Conservation (phyloP, 2,797 vertebrate genomes). For the Spizella passerina region DNA sequence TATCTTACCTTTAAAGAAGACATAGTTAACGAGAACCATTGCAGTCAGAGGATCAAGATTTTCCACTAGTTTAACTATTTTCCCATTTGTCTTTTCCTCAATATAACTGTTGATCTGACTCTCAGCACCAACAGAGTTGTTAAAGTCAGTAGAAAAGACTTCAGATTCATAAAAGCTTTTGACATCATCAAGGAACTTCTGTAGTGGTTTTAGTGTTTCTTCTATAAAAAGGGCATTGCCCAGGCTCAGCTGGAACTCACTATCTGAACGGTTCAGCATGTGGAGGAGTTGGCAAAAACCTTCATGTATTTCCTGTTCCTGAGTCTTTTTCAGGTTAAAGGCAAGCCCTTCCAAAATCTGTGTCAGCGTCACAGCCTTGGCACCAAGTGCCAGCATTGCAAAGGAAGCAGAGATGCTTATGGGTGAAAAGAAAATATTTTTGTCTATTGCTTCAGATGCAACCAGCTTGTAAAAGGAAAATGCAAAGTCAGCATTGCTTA, state of each 20-base stretch:
- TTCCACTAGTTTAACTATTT: conserved; percentile 80
- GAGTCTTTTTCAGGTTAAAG: conserved; percentile 71
- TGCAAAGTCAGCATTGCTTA: conserved; percentile 70
- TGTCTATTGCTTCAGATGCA: not conserved
- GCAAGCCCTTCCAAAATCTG: conserved; percentile 83
- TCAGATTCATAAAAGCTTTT: conserved; percentile 70
- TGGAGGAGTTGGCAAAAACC: conserved; percentile 75
- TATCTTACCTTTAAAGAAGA: conserved; percentile 85
- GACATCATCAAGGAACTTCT: conserved; percentile 71
- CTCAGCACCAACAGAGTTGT: conserved; percentile 59
- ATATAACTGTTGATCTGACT: conserved; percentile 81
- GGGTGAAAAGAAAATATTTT: conserved; percentile 87
- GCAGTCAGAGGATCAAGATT: conserved; percentile 67
- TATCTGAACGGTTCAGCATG: conserved; percentile 12
- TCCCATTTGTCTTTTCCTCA: conserved; percentile 78
- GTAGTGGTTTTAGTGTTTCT: conserved; percentile 53
- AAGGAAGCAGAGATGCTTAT: conserved; percentile 84
- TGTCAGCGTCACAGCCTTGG: conserved; percentile 66
- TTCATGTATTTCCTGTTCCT: conserved; percentile 67
- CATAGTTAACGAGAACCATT: conserved; percentile 85
- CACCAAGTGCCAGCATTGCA: conserved; percentile 82
- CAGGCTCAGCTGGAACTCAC: not conserved
- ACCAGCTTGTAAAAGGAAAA: conserved; percentile 80
- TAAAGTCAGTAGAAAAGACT: conserved; percentile 75
- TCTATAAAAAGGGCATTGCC: conserved; percentile 80